Evolutionary conservation across 1,140 invertebrate genomes (phyloP).

Genomic region (Brachionus sp.): DNA sequence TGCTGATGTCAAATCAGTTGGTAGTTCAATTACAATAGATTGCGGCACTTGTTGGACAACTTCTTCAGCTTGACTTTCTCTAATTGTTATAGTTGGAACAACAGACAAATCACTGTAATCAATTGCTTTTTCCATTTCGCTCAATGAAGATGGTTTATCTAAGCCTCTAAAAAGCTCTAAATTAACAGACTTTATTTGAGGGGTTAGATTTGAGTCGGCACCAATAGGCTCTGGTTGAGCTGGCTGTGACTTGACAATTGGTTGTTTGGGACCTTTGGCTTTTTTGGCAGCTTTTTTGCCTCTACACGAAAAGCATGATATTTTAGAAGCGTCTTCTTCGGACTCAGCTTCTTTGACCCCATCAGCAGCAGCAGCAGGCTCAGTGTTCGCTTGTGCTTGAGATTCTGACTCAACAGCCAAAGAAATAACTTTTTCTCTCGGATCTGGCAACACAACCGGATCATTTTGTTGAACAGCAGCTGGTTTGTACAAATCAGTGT

Average conservation of each 20-base stretch:
- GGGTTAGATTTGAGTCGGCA: background rate
- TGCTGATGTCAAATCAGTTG: background rate
- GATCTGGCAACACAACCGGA: background rate
- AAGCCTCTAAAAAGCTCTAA: background rate
- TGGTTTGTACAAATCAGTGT: background rate
- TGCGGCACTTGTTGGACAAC: background rate
- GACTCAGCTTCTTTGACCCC: background rate
- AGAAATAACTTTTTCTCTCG: background rate
- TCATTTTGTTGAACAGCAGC: background rate
- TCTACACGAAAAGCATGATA: constrained; percentile 10
- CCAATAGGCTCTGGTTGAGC: background rate
- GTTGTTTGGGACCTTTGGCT: background rate
- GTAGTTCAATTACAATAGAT: background rate
- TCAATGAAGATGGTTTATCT: constrained; percentile 29
- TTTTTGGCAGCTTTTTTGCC: constrained; percentile 27
- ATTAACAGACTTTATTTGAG: background rate
- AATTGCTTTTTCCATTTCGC: constrained; percentile 25
- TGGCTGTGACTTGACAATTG: background rate
- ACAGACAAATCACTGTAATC: background rate
- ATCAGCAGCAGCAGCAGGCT: background rate
- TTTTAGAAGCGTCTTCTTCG: background rate
- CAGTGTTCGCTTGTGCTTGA: background rate
- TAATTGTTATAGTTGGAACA: background rate
- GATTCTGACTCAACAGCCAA: background rate
- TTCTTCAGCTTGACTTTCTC: background rate